Percentiles rank a stretch among this genome's conserved stretches.
phyloP scores from a whole-genome alignment of 2,113 vertebrate species.

The Sylvia atricapilla region DNA sequence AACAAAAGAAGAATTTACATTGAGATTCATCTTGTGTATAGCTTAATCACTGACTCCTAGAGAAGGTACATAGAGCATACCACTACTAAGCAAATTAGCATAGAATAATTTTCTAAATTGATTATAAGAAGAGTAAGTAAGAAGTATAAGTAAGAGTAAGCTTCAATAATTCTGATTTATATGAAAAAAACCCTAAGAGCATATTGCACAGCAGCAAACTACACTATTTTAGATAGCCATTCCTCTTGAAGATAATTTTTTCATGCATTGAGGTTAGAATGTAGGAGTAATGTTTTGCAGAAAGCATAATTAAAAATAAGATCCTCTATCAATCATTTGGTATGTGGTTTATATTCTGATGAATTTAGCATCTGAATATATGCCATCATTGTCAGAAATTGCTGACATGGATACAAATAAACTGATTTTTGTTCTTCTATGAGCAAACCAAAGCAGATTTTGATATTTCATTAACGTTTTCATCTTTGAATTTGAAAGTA shows the following conservation, averaged over 20 bases:
- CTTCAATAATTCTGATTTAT: background rate
- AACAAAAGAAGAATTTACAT: background rate
- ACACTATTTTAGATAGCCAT: background rate
- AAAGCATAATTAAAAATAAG: background rate
- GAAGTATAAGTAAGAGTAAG: background rate
- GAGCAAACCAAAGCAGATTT: background rate
- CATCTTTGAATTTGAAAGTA: background rate
- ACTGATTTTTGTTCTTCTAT: background rate
- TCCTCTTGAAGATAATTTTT: background rate
- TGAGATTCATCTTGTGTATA: background rate
- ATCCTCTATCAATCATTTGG: background rate
- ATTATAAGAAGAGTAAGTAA: background rate
- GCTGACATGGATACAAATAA: background rate
- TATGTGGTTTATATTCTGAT: background rate
- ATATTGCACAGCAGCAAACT: background rate
- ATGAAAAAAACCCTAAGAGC: background rate
- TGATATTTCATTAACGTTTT: background rate
- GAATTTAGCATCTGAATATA: background rate
- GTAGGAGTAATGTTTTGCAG: background rate
- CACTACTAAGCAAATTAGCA: background rate
- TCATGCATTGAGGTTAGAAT: background rate
- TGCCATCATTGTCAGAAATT: background rate
- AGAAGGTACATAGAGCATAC: background rate
- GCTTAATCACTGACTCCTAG: background rate
- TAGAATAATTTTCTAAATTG: background rate